phyloP scores from a whole-genome alignment of 2,888 invertebrate species.

The Drosophila koepferae region DNA sequence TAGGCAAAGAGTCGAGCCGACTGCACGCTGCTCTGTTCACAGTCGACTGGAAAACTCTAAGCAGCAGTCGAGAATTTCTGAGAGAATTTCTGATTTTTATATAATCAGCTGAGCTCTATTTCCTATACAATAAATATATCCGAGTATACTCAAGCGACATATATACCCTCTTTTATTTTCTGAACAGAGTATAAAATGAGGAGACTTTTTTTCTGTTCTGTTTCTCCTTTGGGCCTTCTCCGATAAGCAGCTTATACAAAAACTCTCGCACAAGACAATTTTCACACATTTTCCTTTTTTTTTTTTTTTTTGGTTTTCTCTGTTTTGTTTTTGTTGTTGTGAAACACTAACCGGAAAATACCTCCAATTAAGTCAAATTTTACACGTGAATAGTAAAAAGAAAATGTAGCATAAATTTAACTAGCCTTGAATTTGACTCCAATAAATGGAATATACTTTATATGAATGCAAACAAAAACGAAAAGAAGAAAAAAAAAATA shows the following conservation, averaged over 20 bases:
- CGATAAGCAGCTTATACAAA: constrained; percentile 52
- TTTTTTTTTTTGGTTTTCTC: not conserved
- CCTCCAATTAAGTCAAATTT: constrained; percentile 69
- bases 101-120: not conserved
- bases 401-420: constrained; percentile 67
- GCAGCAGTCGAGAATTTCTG: not conserved
- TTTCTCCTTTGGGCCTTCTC: constrained; percentile 32
- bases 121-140: not conserved
- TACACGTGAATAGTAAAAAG: constrained; percentile 41
- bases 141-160: not conserved
- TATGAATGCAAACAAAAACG: constrained; percentile 33
- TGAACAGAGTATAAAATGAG: constrained; percentile 30
- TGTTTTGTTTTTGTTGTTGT: not conserved
- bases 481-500: constrained; percentile 13
- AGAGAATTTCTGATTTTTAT: not conserved
- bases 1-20: not conserved
- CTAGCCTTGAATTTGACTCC: constrained; percentile 76
- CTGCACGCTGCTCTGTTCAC: not conserved
- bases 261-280: constrained; percentile 18
- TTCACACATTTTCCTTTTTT: constrained; percentile 2
- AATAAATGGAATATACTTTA: constrained; percentile 48
- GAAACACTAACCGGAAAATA: constrained; percentile 62
- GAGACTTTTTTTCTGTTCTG: constrained; percentile 22
- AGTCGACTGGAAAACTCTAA: too few relatives aligned
- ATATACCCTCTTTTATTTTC: not conserved